These are phyloP conservation scores for Pygmarrhopalites habei DNA, from an alignment of 1,140 invertebrate species.

Conservation along the genomic window DNA sequence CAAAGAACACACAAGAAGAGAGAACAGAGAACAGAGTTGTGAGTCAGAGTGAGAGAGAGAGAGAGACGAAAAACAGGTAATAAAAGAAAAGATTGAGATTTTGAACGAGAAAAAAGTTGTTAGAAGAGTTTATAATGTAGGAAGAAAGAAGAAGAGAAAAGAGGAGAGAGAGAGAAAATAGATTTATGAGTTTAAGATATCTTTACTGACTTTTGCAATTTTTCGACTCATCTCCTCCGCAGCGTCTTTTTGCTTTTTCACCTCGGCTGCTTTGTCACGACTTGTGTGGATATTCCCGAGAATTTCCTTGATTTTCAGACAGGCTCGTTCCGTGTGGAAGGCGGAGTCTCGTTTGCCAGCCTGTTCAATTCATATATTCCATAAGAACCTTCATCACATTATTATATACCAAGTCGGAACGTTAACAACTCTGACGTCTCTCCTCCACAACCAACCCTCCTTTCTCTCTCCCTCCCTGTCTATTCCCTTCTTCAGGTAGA, in stretches of 20 bases:
- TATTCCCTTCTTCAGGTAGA: too few species aligned
- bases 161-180: too few species aligned
- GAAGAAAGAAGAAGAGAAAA: too few species aligned
- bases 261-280: background rate
- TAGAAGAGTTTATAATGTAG: too few species aligned
- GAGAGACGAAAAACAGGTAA: too few species aligned
- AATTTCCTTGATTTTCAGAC: constrained; percentile 12
- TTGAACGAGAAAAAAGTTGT: too few species aligned
- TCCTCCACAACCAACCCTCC: background rate
- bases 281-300: background rate
- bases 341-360: background rate
- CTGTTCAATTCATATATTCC: background rate
- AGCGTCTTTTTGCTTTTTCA: constrained; percentile 1
- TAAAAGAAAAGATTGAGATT: too few species aligned
- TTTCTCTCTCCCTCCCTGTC: too few species aligned
- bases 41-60: too few species aligned
- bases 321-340: constrained; percentile 1
- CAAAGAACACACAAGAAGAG: too few species aligned
- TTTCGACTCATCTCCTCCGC: background rate
- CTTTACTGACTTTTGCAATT: background rate
- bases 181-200: too few species aligned
- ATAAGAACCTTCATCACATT: background rate
- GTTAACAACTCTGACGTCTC: background rate
- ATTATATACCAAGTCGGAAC: background rate
- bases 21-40: too few species aligned